phyloP scores from a whole-genome alignment of 2,888 invertebrate genomes.

The Gryllus longicercus region DNA sequence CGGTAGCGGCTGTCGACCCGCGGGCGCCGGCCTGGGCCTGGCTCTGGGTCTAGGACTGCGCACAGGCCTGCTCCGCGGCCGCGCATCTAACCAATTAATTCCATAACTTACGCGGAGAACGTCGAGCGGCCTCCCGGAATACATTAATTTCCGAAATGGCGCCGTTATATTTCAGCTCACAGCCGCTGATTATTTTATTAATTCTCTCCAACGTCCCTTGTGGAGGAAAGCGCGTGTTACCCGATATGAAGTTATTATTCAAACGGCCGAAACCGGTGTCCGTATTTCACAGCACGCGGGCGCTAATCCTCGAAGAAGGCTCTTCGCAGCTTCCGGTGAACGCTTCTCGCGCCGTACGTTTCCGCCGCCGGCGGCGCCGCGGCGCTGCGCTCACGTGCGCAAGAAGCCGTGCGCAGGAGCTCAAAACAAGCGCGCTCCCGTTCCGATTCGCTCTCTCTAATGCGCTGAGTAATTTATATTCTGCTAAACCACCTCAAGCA shows the following conservation, averaged over 20 bases:
- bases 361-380: neutral
- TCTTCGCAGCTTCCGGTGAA: neutral
- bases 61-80: neutral
- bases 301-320: slow-evolving; percentile 7
- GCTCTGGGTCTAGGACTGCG: neutral
- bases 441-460: neutral
- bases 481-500: slow-evolving; percentile 11
- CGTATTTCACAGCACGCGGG: neutral
- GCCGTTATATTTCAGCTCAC: neutral
- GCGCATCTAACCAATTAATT: neutral
- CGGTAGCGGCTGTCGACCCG: neutral
- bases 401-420: neutral
- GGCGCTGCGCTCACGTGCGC: neutral
- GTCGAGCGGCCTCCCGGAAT: neutral
- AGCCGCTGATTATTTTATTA: slow-evolving; percentile 17
- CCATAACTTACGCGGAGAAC: neutral
- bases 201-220: neutral
- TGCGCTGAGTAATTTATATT: slow-evolving; percentile 17
- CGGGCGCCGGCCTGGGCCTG: neutral
- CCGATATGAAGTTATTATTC: slow-evolving; percentile 17
- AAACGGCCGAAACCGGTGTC: slow-evolving; percentile 4
- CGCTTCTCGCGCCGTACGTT: neutral
- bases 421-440: neutral
- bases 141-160: neutral
- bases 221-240: neutral